Evolutionary conservation across 1,140 invertebrate genomes (phyloP).

Genomic region (Sesamia nonagrioides): DNA sequence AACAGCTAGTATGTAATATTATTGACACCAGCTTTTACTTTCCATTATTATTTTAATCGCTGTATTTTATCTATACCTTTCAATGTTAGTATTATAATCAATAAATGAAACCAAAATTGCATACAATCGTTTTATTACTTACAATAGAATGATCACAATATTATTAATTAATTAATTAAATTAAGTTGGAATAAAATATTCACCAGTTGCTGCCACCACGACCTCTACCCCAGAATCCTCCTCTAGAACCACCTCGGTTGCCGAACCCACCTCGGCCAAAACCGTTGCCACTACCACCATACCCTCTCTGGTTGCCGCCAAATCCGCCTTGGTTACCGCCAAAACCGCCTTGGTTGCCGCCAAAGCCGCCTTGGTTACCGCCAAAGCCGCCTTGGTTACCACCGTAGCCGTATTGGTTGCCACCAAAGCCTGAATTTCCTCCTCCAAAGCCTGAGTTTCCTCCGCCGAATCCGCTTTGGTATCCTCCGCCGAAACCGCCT

Average conservation of each 20-base stretch:
- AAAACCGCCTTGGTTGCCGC: slow-evolving; percentile 51
- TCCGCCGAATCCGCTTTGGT: slow-evolving; percentile 11
- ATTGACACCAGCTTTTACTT: no score
- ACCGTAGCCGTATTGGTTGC: no score
- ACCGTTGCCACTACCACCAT: slow-evolving; percentile 29
- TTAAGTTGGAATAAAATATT: slow-evolving; percentile 18
- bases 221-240: slow-evolving; percentile 7
- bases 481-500: slow-evolving; percentile 50
- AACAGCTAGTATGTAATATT: no score
- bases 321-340: slow-evolving; percentile 52
- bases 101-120: not conserved
- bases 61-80: no score
- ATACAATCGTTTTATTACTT: slow-evolving; percentile 36
- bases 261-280: slow-evolving; percentile 48
- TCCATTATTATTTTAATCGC: no score
- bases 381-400: slow-evolving; percentile 54
- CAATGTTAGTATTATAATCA: no score
- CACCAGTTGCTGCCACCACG: slow-evolving; percentile 9
- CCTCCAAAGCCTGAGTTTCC: slow-evolving; percentile 56
- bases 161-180: slow-evolving; percentile 9
- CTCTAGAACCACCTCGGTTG: slow-evolving; percentile 21
- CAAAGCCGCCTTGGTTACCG: slow-evolving; percentile 44
- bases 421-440: slow-evolving; percentile 38
- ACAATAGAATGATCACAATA: not conserved
- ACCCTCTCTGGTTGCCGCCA: slow-evolving; percentile 41